These are phyloP conservation scores for Astreopora myriophthalma DNA, from an alignment of 64 coral and sea anemone species.

Conservation along the genomic window DNA sequence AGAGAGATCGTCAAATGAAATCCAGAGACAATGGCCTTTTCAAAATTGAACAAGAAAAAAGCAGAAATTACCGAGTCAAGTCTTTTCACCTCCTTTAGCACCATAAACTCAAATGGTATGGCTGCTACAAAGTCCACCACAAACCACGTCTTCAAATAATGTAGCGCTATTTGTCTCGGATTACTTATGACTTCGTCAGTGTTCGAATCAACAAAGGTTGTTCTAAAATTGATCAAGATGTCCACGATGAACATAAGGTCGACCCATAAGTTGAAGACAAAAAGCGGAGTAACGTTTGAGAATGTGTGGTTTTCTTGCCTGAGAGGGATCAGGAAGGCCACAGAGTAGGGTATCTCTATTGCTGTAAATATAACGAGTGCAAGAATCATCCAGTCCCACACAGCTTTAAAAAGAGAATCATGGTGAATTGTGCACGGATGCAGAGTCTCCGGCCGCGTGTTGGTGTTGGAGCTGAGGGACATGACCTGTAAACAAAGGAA, in stretches of 20 bases:
- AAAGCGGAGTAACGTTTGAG: slow-evolving; percentile 5
- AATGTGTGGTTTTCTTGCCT: neutral
- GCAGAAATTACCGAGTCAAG: neutral
- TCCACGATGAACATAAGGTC: slow-evolving; percentile 95
- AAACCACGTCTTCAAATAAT: slow-evolving; percentile 96
- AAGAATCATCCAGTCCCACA: slow-evolving; percentile 83
- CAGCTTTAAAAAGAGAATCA: slow-evolving; percentile 80
- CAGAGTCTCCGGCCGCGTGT: slow-evolving; percentile 22
- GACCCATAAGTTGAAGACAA: slow-evolving; percentile 81
- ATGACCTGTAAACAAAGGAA: slow-evolving; percentile 60
- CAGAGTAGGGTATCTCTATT: slow-evolving; percentile 87
- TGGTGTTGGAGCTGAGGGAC: slow-evolving; percentile 62
- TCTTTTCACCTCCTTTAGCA: slow-evolving; percentile 31
- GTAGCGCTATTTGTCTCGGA: slow-evolving; percentile 84
- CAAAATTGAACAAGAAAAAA: neutral
- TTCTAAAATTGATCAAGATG: slow-evolving; percentile 95
- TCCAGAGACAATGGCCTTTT: no score
- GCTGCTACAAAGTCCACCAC: slow-evolving; percentile 91
- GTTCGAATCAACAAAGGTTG: slow-evolving; percentile 67
- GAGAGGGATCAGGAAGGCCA: slow-evolving; percentile 60
- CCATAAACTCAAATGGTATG: slow-evolving; percentile 91
- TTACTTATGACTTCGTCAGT: slow-evolving; percentile 70
- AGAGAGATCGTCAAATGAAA: no score
- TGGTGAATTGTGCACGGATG: slow-evolving; percentile 69
- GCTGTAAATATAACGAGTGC: slow-evolving; percentile 78